Conservation (phyloP, 2,113 vertebrate genomes). For the Platichthys stellatus region DNA sequence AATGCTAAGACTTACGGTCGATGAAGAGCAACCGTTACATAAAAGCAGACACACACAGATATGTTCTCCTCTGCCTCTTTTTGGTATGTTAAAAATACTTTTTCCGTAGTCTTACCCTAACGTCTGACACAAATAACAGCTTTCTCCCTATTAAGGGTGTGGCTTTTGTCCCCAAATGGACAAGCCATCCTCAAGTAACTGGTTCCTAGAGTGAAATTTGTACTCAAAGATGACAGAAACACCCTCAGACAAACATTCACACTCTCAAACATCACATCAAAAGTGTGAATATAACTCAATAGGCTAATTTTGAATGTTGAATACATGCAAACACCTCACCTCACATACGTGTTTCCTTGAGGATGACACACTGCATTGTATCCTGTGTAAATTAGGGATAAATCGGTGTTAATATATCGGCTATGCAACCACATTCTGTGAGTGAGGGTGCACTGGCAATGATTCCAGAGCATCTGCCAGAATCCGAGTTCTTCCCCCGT, state of each 20-base stretch:
- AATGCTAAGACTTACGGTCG: no score
- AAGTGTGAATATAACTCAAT: not conserved
- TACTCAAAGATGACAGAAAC: not conserved
- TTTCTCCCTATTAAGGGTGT: no score
- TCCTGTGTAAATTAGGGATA: not conserved
- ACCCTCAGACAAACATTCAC: not conserved
- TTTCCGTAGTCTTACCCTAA: no score
- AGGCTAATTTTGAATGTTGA: not conserved
- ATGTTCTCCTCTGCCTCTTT: not conserved
- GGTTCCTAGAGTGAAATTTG: not conserved
- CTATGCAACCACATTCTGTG: not conserved
- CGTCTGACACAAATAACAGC: no score
- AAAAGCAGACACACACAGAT: no score
- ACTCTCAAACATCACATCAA: not conserved
- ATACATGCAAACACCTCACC: slow-evolving; percentile 15
- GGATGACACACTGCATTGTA: not conserved
- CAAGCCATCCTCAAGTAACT: no score
- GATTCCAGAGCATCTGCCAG: slow-evolving; percentile 21
- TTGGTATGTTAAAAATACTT: no score
- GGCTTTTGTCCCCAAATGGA: no score
- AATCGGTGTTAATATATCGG: slow-evolving; percentile 35
- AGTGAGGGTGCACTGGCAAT: not conserved
- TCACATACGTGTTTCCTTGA: not conserved
- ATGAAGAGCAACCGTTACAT: no score
- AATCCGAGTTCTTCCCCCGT: slow-evolving; percentile 14